Evolutionary conservation across 2,113 vertebrate genomes (phyloP), one percentile per base, ranked within the genome.

Genomic region (Rhynchopsitta pachyrhyncha): DNA sequence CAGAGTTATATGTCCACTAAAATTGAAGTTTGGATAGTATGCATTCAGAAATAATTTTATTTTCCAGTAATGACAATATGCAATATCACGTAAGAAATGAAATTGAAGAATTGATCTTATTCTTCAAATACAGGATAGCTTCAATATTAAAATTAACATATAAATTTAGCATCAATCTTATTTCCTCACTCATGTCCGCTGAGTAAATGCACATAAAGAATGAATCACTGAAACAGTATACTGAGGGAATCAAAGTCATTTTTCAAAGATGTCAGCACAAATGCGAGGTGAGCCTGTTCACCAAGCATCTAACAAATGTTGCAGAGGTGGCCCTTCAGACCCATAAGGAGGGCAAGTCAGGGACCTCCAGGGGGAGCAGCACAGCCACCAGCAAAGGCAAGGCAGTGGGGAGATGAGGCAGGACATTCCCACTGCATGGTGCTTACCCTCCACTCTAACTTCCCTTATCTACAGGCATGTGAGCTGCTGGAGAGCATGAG

Each of bases 131-230:
- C 64, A 98, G 89, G 95, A 97, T 98, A 86, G 97, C 97, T 98
- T 97, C 97, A 92, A 93, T 98, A 98, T 98, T 97, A 98, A 98
- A 98, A 98, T 98, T 98, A 98, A 98, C 98, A 98, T 98, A 98
- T 97, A 98, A 98, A 98, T 98, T 97, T 97, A 97, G 88, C 98
- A 98, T 98, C 97, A 97, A 97, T 98, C 97, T 98, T 98, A 96
- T 96, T 97, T 96, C 81, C 85, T 53, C 60, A 90, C 96, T 98
- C 94, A 83, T 3, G n/a, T 95, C 95, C 19, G 41, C 97, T 97
- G 97, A 97, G 93, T 94, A 97, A 97, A 97, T 90, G 96, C 94
- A 83, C 95, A 97, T 96, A 97, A 97, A 97, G 95, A 97, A 98
- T 98, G 97, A 98, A 98, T 98, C 96, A 98, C 96, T 93, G 96